Evolutionary conservation across 2,797 vertebrate genomes (phyloP), one percentile per base, ranked within the genome.

Genomic region (Bovichtus diacanthus): DNA sequence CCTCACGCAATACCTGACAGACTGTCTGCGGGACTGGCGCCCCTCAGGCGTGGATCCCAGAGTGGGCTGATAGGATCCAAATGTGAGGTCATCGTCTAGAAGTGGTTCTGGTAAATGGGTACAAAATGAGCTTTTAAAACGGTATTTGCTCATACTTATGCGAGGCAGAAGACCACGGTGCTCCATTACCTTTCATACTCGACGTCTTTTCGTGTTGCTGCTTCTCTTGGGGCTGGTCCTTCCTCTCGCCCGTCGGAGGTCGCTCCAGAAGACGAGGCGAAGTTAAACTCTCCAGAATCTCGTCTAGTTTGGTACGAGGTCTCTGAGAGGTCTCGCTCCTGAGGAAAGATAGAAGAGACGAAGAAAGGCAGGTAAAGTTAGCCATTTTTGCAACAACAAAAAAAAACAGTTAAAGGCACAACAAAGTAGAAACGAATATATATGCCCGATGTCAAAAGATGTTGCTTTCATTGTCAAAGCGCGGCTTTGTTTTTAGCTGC

Each of bases 41-140:
- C 94, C 95, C 78, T 96, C 94, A 1, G 92, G 86, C 0, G 79
- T 82, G 56, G 95, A 91, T 16, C 78, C 94, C 87, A 96, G 5
- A 0, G 96, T 96, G 70, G 97, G 97, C 87, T 97, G 95, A 80
- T 98, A 97, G 1, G 94, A 94, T 58, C 96, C 96, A 56, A 97
- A 97, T 8, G 91, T 92, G 73, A 97, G 92, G 80, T 96, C 94
- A 0, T 96, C 95, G 0, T 96, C 91, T 82, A 88, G 62, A 29
- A 12, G 25, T 0, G 94, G 80, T 58, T 95, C 94, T 92, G 74
- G 64, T 13, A 12, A 53, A 84, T 11, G 2, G 6, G 5, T 65
- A 68, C 6, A 54, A 1, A 39, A 44, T 7, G 2, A 11, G 1
- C 1, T 27, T 50, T 54, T 50, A 3, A 54, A 43, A 60, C 0